Evolutionary conservation across 2,113 vertebrate genomes (phyloP), one percentile per base, ranked within the genome.

Genomic region (Caranx ignobilis): DNA sequence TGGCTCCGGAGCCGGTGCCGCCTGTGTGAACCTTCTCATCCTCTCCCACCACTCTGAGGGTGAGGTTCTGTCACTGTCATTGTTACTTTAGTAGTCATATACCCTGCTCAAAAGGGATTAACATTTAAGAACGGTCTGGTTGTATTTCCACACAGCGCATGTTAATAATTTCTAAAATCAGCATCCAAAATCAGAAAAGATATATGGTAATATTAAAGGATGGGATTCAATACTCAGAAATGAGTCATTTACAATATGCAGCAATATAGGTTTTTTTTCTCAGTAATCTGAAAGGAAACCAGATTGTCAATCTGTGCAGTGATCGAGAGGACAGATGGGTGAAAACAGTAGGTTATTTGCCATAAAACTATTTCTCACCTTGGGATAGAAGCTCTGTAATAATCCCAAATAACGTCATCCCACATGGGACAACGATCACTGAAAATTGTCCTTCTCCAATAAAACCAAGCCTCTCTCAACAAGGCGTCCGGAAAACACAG

Each of bases 1-100:
- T 95, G 98, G 98, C 95, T 99, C 98, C 11, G 98, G 98, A 55
- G 98, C 98, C 45, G 98, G 98, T 48, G 97, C 97, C 59, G 97
- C 98, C 73, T 99, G 97, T 87, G 97, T 99, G 95, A 99, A 99
- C 95, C 96, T 99, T 12, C 97, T 99, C 94, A 99, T 98, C 95
- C 96, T 99, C 91, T 99, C 98, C 92, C 98, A 99, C 95, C 98
- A 99, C 96, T 99, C 98, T 78, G 98, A 99, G 96, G 98, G 98
- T 99, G 94, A 97, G 77, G 57, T 57, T 81, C 65, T 48, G 26
- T 74, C n/a, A 45, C 59, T 69, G 39, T 81, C 71, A 47, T 34
- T 61, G 71, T 80, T 67, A 63, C 41, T 73, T 71, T 52, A 45
- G 54, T 6, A 45, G 77, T 71, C 73, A 54, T 52, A 81, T 69